phyloP scores from a whole-genome alignment of 2,888 invertebrate species.

The Macaria notata region DNA sequence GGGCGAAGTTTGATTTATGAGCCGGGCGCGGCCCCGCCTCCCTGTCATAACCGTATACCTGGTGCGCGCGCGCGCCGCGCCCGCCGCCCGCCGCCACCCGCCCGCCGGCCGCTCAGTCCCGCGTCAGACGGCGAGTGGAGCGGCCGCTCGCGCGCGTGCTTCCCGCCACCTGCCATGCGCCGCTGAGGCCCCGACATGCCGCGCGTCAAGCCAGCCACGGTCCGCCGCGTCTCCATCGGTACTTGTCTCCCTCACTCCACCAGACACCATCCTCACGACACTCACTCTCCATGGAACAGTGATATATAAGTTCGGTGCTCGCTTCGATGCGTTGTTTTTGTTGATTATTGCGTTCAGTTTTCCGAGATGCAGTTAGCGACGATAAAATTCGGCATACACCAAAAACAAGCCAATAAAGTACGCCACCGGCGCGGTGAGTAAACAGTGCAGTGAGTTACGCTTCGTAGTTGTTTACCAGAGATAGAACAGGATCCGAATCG shows the following conservation, averaged over 20 bases:
- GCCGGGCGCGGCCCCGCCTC: conserved; percentile 84
- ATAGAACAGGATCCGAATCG: not conserved
- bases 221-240: conserved; percentile 82
- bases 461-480: conserved; percentile 19
- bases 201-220: conserved; percentile 80
- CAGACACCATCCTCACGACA: conserved; percentile 38
- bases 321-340: conserved; percentile 29
- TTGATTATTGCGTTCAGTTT: conserved; percentile 33
- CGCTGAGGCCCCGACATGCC: conserved; percentile 69
- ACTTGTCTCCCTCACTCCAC: conserved; percentile 48
- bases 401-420: conserved; percentile 78
- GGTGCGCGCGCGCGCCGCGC: conserved; percentile 83
- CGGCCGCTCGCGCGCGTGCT: conserved; percentile 63
- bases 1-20: conserved; percentile 87
- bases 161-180: conserved; percentile 54
- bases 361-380: conserved; percentile 83
- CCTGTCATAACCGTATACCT: conserved; percentile 86
- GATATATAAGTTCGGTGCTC: conserved; percentile 43
- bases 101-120: conserved; percentile 77
- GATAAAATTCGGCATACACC: conserved; percentile 84
- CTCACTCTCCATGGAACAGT: conserved; percentile 48
- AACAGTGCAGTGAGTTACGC: conserved; percentile 70
- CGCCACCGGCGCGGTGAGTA: conserved; percentile 77
- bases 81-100: conserved; percentile 69
- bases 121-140: conserved; percentile 81